Conservation (phyloP, 2,113 vertebrate genomes). For the Psittacus erithacus region DNA sequence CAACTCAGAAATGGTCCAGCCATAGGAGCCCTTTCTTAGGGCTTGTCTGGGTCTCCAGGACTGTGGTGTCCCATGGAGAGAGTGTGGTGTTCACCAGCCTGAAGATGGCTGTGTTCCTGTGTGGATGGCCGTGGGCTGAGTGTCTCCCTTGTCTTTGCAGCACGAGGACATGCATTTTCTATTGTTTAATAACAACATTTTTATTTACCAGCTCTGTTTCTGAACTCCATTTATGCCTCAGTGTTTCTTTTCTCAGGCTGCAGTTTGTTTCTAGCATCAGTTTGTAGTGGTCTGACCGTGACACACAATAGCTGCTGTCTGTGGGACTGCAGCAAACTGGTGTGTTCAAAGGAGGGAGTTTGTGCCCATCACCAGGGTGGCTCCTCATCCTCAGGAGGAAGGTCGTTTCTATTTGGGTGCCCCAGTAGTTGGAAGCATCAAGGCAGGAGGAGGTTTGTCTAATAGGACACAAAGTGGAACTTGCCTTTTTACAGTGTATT, state of each 20-base stretch:
- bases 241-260: neutral
- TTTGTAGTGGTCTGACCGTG: neutral
- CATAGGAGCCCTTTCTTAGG: neutral
- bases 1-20: neutral
- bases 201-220: neutral
- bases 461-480: neutral
- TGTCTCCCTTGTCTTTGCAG: neutral
- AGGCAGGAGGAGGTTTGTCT: neutral
- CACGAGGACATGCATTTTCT: neutral
- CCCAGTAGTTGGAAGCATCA: neutral
- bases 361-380: neutral
- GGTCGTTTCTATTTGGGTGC: neutral
- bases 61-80: rapidly evolving
- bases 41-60: neutral
- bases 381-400: neutral
- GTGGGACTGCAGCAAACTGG: neutral
- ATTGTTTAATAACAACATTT: neutral
- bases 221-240: neutral
- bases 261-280: neutral
- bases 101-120: neutral
- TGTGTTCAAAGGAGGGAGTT: neutral
- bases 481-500: neutral
- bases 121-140: rapidly evolving
- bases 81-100: neutral
- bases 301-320: neutral